These are phyloP conservation scores for Drosophila varians DNA, from an alignment of 1,140 invertebrate species.

Conservation along the genomic window DNA sequence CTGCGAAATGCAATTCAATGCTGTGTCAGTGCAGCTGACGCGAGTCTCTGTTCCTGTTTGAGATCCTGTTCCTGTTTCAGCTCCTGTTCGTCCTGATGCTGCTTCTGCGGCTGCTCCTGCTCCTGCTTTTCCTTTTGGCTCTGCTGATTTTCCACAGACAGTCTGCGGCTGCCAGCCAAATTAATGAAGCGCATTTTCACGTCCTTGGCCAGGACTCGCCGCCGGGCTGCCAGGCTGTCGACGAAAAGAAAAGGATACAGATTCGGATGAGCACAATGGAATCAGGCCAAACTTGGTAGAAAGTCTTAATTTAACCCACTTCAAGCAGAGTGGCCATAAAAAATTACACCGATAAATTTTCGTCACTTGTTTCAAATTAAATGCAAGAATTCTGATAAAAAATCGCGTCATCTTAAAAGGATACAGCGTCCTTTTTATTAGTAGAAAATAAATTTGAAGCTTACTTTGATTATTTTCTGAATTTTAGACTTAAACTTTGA, in stretches of 20 bases:
- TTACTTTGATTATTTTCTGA: not conserved
- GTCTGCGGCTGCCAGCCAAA: constrained; percentile 52
- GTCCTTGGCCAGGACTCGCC: constrained; percentile 37
- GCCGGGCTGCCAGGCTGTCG: constrained; percentile 24
- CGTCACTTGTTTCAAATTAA: not conserved
- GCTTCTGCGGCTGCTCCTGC: constrained; percentile 5
- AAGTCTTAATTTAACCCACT: not conserved
- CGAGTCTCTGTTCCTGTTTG: constrained; percentile 29
- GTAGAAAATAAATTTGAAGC: not conserved
- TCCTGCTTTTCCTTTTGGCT: too few species aligned
- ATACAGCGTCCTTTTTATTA: not conserved
- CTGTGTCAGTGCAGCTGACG: constrained; percentile 55
- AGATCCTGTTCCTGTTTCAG: constrained; percentile 36
- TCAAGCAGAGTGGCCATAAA: not conserved
- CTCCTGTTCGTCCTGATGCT: constrained; percentile 24
- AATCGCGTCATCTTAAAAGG: not conserved
- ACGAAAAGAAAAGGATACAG: not conserved
- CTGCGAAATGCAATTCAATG: constrained; percentile 36
- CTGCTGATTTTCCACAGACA: constrained; percentile 26
- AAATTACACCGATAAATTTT: not conserved
- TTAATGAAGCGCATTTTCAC: constrained; percentile 64
- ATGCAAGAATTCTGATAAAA: not conserved
- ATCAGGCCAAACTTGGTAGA: not conserved
- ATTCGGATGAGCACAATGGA: constrained; percentile 19
- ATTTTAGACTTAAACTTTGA: not conserved